A percentile compares a stretch with the other conserved stretches of the same genome.
phyloP scores from a whole-genome alignment of 1,140 invertebrate species.

The Neodiprion lecontei region DNA sequence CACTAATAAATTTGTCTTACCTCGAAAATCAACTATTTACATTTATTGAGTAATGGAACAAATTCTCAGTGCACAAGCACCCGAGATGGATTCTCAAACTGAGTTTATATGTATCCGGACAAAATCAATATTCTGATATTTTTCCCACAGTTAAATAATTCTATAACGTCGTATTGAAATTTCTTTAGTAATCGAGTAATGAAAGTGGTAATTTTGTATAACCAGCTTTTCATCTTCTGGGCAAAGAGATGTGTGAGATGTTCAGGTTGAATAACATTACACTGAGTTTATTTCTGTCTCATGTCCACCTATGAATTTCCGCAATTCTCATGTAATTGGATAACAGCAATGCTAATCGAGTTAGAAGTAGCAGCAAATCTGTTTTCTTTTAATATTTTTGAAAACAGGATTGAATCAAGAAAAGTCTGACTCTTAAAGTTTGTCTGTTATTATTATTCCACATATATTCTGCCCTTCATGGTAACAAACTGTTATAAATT shows the following conservation, averaged over 20 bases:
- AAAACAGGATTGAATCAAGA: background rate
- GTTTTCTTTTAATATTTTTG: background rate
- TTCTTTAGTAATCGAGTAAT: background rate
- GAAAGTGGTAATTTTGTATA: background rate
- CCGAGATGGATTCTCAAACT: background rate
- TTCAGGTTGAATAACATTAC: background rate
- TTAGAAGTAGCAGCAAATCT: background rate
- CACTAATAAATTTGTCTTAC: conserved; percentile 33
- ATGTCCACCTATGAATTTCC: background rate
- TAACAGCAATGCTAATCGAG: background rate
- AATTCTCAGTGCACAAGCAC: background rate
- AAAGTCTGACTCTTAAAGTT: background rate
- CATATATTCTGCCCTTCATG: background rate
- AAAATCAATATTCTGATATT: background rate
- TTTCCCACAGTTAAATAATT: too few relatives aligned
- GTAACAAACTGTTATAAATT: background rate
- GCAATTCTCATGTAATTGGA: background rate
- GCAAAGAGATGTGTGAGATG: background rate
- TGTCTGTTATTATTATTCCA: background rate
- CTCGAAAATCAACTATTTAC: conserved; percentile 39
- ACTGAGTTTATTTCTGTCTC: background rate
- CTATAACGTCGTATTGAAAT: background rate
- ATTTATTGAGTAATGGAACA: conserved; percentile 26
- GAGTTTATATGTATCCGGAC: too few relatives aligned
- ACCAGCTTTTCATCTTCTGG: background rate